Conservation (phyloP, 2,888 invertebrate genomes). For the Ashinkailepas kermadecensis region DNA sequence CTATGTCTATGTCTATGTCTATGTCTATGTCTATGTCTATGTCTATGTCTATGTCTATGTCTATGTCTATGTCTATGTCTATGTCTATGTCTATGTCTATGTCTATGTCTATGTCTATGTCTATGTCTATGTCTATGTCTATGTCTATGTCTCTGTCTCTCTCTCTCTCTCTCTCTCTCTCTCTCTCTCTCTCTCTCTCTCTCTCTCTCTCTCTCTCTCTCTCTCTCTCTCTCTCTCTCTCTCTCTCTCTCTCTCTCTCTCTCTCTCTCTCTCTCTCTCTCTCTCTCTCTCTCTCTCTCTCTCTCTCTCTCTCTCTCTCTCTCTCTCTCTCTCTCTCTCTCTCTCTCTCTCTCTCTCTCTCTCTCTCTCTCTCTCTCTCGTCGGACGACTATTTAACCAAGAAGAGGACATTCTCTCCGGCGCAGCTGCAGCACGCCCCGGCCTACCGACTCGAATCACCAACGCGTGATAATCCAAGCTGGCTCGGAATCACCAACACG, state of each 20-base stretch:
- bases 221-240: neutral
- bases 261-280: neutral
- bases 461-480: too few species aligned
- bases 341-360: too few species aligned
- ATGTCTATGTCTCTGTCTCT: neutral
- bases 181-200: constrained; percentile 21
- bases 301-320: constrained; percentile 17
- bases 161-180: neutral
- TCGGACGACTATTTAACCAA: too few species aligned
- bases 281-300: constrained; percentile 11
- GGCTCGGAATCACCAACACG: too few species aligned
- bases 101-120: too few species aligned
- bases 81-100: neutral
- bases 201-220: constrained; percentile 14
- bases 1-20: constrained; percentile 24
- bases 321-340: too few species aligned
- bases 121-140: too few species aligned
- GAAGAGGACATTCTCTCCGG: too few species aligned
- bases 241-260: constrained; percentile 18
- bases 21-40: constrained; percentile 24
- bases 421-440: too few species aligned
- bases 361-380: too few species aligned
- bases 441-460: too few species aligned
- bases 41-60: neutral
- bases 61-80: neutral